These are phyloP conservation scores for Phortica variegata DNA, from an alignment of 1,140 invertebrate species.

Conservation along the genomic window DNA sequence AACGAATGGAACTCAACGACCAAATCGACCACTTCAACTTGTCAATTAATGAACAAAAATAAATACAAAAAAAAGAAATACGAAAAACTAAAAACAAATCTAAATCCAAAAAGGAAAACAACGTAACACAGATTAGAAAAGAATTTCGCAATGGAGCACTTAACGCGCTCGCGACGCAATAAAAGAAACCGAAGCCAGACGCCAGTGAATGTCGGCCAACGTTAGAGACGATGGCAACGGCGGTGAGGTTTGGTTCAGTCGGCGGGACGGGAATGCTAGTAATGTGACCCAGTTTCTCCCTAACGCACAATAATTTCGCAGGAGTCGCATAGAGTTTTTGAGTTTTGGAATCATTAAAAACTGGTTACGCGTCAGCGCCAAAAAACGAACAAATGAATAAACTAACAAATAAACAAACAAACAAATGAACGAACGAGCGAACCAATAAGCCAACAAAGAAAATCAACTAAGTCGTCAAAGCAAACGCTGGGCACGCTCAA, in stretches of 20 bases:
- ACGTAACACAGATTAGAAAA: conserved; percentile 46
- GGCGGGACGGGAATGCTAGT: neutral
- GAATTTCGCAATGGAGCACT: conserved; percentile 52
- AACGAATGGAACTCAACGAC: conserved; percentile 15
- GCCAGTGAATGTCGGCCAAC: conserved; percentile 1
- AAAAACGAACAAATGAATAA: conserved; percentile 15
- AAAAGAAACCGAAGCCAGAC: conserved; percentile 1
- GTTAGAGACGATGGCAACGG: neutral
- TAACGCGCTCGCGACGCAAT: conserved; percentile 24
- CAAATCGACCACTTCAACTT: conserved; percentile 23
- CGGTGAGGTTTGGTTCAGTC: neutral
- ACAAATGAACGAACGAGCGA: neutral
- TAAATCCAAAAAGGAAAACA: conserved; percentile 19
- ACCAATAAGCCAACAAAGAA: neutral
- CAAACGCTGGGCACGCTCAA: too few relatives aligned
- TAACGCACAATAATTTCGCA: too few relatives aligned
- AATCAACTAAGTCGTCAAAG: too few relatives aligned
- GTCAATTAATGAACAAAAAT: conserved; percentile 47
- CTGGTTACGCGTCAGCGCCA: conserved; percentile 33
- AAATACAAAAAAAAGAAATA: conserved; percentile 38
- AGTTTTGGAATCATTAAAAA: conserved; percentile 49
- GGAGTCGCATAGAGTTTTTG: too few relatives aligned
- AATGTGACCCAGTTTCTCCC: conserved; percentile 48
- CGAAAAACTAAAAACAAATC: conserved; percentile 23
- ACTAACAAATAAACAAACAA: conserved; percentile 1